Evolutionary conservation across 92 coral and sea anemone species (phyloP).

Genomic region (Pocillopora meandrina): DNA sequence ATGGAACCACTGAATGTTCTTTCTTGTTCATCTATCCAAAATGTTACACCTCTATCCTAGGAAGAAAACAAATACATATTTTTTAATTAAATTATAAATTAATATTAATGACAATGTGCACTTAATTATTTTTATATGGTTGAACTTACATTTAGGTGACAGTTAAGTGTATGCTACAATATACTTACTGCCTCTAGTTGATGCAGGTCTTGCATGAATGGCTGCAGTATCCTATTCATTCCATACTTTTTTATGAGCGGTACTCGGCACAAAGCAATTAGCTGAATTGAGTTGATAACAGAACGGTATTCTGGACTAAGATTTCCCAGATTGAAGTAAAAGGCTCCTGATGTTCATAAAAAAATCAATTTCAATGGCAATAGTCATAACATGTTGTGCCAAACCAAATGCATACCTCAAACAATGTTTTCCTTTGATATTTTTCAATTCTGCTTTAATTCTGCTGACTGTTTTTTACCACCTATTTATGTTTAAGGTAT

Average conservation of each 20-base stretch:
- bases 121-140: no score
- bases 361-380: not conserved
- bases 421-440: no score
- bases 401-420: no score
- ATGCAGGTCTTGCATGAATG: slow-evolving; percentile 58
- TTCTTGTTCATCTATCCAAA: slow-evolving; percentile 49
- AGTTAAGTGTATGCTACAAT: no score
- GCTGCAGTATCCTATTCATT: slow-evolving; percentile 66
- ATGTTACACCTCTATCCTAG: slow-evolving; percentile 52
- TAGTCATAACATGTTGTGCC: not conserved
- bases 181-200: slow-evolving; percentile 67
- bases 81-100: no score
- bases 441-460: no score
- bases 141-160: no score
- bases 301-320: slow-evolving; percentile 64
- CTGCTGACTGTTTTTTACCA: no score
- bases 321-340: slow-evolving; percentile 76
- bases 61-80: not conserved
- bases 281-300: slow-evolving; percentile 55
- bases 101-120: no score
- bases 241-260: slow-evolving; percentile 63
- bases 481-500: no score
- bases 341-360: slow-evolving; percentile 57
- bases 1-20: slow-evolving; percentile 61
- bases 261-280: slow-evolving; percentile 63